phyloP scores from a whole-genome alignment of 64 coral and sea anemone genomes.

The Montipora cactus region DNA sequence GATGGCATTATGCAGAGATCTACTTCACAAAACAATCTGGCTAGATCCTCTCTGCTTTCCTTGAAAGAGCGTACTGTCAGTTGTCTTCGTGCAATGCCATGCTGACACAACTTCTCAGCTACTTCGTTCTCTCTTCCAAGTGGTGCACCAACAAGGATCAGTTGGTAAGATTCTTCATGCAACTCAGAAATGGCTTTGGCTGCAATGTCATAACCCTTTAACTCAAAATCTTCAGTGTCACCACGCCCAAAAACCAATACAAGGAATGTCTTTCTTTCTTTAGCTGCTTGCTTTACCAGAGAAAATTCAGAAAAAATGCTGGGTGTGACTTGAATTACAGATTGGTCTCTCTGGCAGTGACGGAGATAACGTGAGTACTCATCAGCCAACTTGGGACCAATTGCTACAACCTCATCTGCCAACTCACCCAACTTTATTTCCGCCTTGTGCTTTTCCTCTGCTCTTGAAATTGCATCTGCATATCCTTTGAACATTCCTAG shows the following conservation, averaged over 20 bases:
- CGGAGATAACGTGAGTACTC: background rate
- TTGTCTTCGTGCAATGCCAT: background rate
- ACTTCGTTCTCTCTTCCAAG: background rate
- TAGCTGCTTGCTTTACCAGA: background rate
- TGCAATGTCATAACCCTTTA: background rate
- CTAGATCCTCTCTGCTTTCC: conserved; percentile 5
- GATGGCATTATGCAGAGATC: conserved; percentile 32
- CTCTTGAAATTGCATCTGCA: background rate
- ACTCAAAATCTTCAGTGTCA: conserved; percentile 3
- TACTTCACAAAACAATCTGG: conserved; percentile 17
- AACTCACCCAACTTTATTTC: background rate
- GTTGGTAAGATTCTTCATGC: background rate
- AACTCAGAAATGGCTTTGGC: conserved; percentile 26
- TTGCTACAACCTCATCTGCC: background rate
- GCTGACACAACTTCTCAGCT: background rate
- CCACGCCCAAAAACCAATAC: conserved; percentile 13
- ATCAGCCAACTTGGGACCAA: conserved; percentile 32
- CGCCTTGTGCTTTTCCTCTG: background rate
- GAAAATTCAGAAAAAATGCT: conserved; percentile 31
- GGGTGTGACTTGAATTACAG: background rate
- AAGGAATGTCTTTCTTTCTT: background rate
- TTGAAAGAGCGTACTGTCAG: background rate
- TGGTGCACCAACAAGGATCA: background rate
- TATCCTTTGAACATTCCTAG: conserved; percentile 9
- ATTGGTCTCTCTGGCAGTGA: background rate